Evolutionary conservation across 2,888 invertebrate species (phyloP).

Genomic region (Tromatobia lineatoria): DNA sequence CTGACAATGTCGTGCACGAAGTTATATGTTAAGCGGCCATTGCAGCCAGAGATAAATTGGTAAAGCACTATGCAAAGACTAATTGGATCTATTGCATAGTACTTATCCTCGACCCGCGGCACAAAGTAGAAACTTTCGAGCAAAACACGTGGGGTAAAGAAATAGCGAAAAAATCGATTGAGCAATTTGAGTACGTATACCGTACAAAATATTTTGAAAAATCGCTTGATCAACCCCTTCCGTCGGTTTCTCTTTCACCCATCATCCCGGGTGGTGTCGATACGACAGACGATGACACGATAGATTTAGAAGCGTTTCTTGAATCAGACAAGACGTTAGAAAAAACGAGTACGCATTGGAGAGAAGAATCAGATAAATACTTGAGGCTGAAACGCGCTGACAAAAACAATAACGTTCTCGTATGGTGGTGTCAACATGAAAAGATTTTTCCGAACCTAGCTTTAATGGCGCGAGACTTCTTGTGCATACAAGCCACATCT

Average conservation of each 20-base stretch:
- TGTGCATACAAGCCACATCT: slow-evolving; percentile 37
- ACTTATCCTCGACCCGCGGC: slow-evolving; percentile 49
- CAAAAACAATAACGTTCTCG: slow-evolving; percentile 4
- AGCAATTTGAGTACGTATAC: neutral
- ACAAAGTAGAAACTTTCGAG: slow-evolving; percentile 46
- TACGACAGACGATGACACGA: neutral
- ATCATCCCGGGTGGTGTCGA: neutral
- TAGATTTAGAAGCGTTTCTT: slow-evolving; percentile 3
- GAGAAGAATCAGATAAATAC: slow-evolving; percentile 22
- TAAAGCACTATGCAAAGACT: slow-evolving; percentile 35
- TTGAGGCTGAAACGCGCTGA: slow-evolving; percentile 18
- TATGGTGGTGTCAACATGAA: slow-evolving; percentile 26
- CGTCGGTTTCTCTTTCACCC: neutral
- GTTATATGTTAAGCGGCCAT: slow-evolving; percentile 13
- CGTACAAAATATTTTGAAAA: slow-evolving; percentile 4
- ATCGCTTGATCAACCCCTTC: slow-evolving; percentile 2
- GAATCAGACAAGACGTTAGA: slow-evolving; percentile 7
- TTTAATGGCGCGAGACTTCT: slow-evolving; percentile 43
- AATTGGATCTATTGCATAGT: slow-evolving; percentile 47
- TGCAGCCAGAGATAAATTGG: slow-evolving; percentile 36
- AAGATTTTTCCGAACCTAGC: slow-evolving; percentile 39
- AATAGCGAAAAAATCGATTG: neutral
- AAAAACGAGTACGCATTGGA: slow-evolving; percentile 5
- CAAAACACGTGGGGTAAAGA: slow-evolving; percentile 39
- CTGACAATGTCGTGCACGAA: neutral